phyloP scores from a whole-genome alignment of 2,888 invertebrate species.

The Sussaba pulchella region DNA sequence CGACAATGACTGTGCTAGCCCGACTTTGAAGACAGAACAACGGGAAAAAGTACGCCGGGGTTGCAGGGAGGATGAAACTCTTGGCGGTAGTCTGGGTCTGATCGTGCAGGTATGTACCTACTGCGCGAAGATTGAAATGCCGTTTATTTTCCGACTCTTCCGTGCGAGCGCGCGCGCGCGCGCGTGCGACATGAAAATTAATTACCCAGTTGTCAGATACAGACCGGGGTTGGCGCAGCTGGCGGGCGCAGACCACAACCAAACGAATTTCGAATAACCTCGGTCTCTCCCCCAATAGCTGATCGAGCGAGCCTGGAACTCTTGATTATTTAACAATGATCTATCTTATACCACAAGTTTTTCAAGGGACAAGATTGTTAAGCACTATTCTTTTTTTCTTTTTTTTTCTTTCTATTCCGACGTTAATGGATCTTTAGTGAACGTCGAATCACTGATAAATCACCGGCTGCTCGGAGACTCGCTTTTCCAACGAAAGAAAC shows the following conservation, averaged over 20 bases:
- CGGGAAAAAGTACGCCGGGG: constrained; percentile 38
- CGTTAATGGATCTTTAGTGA: constrained; percentile 38
- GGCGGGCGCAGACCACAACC: constrained; percentile 26
- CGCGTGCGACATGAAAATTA: constrained; percentile 82
- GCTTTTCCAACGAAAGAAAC: not conserved
- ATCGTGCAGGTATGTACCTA: constrained; percentile 20
- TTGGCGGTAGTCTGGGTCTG: constrained; percentile 2
- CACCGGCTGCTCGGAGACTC: not conserved
- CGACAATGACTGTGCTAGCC: constrained; percentile 47
- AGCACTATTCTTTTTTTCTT: constrained; percentile 27
- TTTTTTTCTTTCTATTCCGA: constrained; percentile 1
- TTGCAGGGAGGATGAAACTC: constrained; percentile 9
- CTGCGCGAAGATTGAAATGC: constrained; percentile 71
- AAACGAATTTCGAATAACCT: constrained; percentile 56
- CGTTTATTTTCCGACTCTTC: constrained; percentile 77
- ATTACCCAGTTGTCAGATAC: constrained; percentile 81
- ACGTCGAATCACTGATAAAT: constrained; percentile 2
- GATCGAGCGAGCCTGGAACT: constrained; percentile 58
- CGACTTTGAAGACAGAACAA: constrained; percentile 56
- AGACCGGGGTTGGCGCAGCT: constrained; percentile 72
- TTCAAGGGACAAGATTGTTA: constrained; percentile 31
- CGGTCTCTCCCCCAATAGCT: constrained; percentile 55
- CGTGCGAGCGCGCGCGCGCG: too few relatives aligned
- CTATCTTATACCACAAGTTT: constrained; percentile 11
- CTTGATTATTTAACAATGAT: constrained; percentile 77